Evolutionary conservation across 2,888 invertebrate species (phyloP), one percentile per base, ranked within the genome.

Genomic region (Automeris io): DNA sequence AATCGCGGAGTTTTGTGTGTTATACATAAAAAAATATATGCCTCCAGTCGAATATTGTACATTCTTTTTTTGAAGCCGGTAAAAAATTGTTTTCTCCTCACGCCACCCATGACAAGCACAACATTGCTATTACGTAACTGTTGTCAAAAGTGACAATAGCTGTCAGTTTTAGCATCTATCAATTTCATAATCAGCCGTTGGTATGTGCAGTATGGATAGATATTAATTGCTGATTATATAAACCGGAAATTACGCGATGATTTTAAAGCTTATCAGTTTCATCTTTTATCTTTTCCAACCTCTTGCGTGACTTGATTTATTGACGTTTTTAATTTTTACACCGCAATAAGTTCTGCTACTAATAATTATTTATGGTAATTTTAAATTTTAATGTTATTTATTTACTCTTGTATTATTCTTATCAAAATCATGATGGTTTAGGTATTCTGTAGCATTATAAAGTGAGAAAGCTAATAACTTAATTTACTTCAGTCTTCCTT

Each of bases 81-180:
- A n/a, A 29, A 29, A 29, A 29, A 1, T 26, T 37, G 32, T 32
- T 32, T 37, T 32, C 32, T 23, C 31, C 31, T 32, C 32, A 23
- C 18, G 31, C 9, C 32, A 22, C 23, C 37, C 32, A 18, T 32
- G 56, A 60, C 75, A 72, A n/a, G 66, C 75, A 72, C 72, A 76
- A 71, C 66, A 70, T 64, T 69, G 43, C 52, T 52, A 55, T 81
- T 77, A 56, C 61, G 70, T 64, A 82, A 81, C 53, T 42, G 39
- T 59, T 70, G 67, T 66, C 74, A 65, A 66, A 72, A 70, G 54
- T 64, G 57, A 61, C 64, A 57, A 58, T 60, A 58, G 57, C 60
- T 61, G 33, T 34, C 39, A 34, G 9, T 29, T 34, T 22, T 34
- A 31, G 23, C 37, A 37, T 22, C 37, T 37, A 31, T 32, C 31